These are phyloP conservation scores for Crossaster papposus DNA, from an alignment of 53 echinoderm and acorn worm species.

Conservation along the genomic window DNA sequence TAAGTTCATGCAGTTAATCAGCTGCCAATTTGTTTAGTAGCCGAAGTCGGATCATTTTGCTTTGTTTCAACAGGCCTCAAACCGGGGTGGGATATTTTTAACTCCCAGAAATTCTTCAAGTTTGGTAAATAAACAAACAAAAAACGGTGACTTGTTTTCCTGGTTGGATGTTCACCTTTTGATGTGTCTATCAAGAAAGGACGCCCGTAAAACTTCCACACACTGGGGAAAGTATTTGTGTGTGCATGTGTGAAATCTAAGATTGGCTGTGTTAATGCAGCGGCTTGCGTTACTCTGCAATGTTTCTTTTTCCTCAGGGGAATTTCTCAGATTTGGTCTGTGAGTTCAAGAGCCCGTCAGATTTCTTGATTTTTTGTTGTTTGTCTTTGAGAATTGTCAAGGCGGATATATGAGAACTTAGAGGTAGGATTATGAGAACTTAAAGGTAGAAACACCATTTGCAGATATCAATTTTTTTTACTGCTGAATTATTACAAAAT, in stretches of 20 bases:
- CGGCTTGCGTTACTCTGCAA: slow-evolving; percentile 52
- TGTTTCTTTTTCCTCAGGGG: slow-evolving; percentile 63
- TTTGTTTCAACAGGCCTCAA: background rate
- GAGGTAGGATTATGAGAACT: background rate
- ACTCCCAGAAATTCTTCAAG: slow-evolving; percentile 20
- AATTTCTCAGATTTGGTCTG: slow-evolving; percentile 50
- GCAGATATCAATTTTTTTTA: no score
- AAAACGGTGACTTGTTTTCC: background rate
- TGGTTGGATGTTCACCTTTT: slow-evolving; percentile 7
- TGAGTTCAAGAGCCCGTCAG: slow-evolving; percentile 50
- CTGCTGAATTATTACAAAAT: no score
- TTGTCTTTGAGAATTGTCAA: background rate
- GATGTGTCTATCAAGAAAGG: slow-evolving; percentile 10
- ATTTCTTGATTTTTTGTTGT: background rate
- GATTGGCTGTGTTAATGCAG: slow-evolving; percentile 54
- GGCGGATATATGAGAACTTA: slow-evolving; percentile 12
- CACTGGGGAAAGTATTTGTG: slow-evolving; percentile 5
- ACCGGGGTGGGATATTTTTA: slow-evolving; percentile 1
- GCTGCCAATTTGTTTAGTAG: slow-evolving; percentile 4
- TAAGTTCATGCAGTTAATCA: background rate
- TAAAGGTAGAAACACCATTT: no score
- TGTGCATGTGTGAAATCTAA: slow-evolving; percentile 51
- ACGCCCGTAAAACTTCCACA: slow-evolving; percentile 27
- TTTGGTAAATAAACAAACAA: slow-evolving; percentile 37
- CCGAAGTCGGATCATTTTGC: background rate